phyloP scores from a whole-genome alignment of 2,113 vertebrate species.

The Tyrannus savana region DNA sequence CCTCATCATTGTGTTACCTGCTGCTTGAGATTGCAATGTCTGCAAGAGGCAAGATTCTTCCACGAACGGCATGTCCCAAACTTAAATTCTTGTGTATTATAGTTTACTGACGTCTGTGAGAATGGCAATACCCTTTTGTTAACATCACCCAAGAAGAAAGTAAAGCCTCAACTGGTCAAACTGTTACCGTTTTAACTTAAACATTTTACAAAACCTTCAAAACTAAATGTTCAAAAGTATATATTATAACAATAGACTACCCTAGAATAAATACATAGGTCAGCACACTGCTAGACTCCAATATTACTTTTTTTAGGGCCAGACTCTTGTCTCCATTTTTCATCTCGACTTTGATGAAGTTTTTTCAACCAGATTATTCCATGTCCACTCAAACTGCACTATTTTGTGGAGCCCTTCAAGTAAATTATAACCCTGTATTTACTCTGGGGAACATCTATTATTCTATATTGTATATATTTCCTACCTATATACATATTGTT shows the following conservation, averaged over 20 bases:
- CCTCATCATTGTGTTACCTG: neutral
- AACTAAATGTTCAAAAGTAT: slow-evolving; percentile 61
- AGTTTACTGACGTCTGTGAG: slow-evolving; percentile 14
- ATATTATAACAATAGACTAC: slow-evolving; percentile 59
- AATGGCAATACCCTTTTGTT: slow-evolving; percentile 12
- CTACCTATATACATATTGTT: slow-evolving; percentile 69
- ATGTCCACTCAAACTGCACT: neutral
- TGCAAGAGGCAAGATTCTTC: neutral
- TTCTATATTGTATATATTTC: slow-evolving; percentile 41
- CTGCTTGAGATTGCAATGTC: neutral
- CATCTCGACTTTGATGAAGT: neutral
- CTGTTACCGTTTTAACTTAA: slow-evolving; percentile 41
- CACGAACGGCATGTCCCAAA: neutral
- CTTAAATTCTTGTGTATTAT: neutral
- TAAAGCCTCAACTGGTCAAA: slow-evolving; percentile 47
- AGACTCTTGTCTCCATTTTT: neutral
- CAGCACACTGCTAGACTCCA: neutral
- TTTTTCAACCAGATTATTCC: neutral
- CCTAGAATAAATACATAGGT: slow-evolving; percentile 58
- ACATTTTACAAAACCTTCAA: slow-evolving; percentile 43
- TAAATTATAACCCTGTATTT: slow-evolving; percentile 45
- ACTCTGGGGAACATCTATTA: slow-evolving; percentile 47
- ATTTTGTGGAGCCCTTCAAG: neutral
- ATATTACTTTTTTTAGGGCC: neutral
- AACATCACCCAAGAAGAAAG: slow-evolving; percentile 21